Conservation (phyloP, 2,113 vertebrate genomes). For the Excalfactoria chinensis region DNA sequence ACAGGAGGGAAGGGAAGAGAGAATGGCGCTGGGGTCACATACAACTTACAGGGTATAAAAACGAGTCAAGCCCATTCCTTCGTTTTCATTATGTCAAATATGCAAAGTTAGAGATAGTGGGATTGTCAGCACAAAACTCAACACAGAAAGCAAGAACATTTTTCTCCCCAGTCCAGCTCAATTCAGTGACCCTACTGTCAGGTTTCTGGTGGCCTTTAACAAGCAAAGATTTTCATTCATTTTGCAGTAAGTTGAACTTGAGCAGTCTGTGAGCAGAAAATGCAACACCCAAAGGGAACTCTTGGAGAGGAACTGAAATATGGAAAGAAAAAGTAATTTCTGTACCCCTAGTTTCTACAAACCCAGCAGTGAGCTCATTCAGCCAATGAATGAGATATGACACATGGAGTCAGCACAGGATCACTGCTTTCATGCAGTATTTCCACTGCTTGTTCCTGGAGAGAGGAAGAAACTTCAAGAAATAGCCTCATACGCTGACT, state of each 20-base stretch:
- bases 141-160: not conserved
- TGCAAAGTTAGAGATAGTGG: not conserved
- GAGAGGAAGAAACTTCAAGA: not conserved
- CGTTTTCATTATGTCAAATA: not conserved
- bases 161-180: not conserved
- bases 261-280: not conserved
- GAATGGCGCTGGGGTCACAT: not conserved
- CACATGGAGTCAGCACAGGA: not conserved
- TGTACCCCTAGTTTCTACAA: not conserved
- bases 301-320: not conserved
- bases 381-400: not conserved
- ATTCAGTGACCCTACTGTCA: not conserved
- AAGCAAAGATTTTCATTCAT: not conserved
- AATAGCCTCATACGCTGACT: not conserved
- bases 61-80: not conserved
- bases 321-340: not conserved
- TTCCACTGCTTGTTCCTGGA: not conserved
- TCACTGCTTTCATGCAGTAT: not conserved
- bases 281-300: not conserved
- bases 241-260: not conserved
- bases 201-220: constrained; percentile 1
- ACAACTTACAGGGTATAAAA: not conserved
- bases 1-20: not conserved
- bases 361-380: not conserved
- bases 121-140: not conserved